These are phyloP conservation scores for Heterotis niloticus DNA, from an alignment of 2,113 vertebrate species.

Conservation along the genomic window DNA sequence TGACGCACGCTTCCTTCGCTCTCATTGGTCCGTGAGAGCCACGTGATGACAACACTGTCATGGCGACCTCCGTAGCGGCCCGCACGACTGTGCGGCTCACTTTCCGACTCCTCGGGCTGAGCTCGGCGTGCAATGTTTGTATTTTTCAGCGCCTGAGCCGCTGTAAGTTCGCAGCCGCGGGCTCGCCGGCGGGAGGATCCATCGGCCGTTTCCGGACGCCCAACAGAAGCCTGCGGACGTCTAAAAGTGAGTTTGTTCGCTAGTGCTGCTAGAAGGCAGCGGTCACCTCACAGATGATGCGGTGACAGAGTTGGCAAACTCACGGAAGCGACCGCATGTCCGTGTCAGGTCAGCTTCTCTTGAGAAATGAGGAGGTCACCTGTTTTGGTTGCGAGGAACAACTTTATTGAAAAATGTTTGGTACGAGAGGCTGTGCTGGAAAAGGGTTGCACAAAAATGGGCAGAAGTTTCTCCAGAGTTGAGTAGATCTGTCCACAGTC, in stretches of 20 bases:
- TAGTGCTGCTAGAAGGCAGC: background rate
- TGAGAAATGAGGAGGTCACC: too few relatives aligned
- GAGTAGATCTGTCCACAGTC: too few relatives aligned
- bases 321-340: too few relatives aligned
- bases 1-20: constrained; percentile 4
- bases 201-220: constrained; percentile 44
- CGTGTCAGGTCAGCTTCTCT: too few relatives aligned
- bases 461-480: too few relatives aligned
- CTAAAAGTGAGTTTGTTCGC: constrained; percentile 48
- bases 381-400: too few relatives aligned
- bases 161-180: constrained; percentile 27
- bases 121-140: constrained; percentile 52
- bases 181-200: constrained; percentile 18
- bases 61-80: constrained; percentile 62
- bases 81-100: constrained; percentile 57
- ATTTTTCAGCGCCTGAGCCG: constrained; percentile 43
- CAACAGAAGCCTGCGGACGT: constrained; percentile 58
- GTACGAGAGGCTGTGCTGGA: too few relatives aligned
- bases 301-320: too few relatives aligned
- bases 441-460: too few relatives aligned
- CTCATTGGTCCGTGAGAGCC: constrained; percentile 41
- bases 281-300: too few relatives aligned
- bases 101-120: constrained; percentile 55
- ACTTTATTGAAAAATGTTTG: too few relatives aligned
- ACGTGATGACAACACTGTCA: constrained; percentile 64